A percentile compares a stretch with the other conserved stretches of the same genome.
phyloP scores from a whole-genome alignment of 2,797 vertebrate genomes.

The Brachymystax lenok region DNA sequence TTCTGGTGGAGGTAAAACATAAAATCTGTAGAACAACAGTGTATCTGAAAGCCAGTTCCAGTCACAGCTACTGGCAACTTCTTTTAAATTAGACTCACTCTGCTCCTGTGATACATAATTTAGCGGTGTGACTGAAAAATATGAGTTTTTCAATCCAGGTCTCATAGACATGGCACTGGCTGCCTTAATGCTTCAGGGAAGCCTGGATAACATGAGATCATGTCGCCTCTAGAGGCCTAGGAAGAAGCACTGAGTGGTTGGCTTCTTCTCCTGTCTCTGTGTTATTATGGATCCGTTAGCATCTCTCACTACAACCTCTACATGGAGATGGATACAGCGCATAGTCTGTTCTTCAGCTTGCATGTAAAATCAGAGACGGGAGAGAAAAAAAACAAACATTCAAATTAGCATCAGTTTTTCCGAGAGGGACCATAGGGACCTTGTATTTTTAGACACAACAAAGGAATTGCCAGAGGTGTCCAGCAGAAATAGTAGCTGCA shows the following conservation, averaged over 20 bases:
- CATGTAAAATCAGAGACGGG: conserved; percentile 64
- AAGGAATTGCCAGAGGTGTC: conserved; percentile 73
- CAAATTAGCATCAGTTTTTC: conserved; percentile 54
- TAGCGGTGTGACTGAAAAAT: conserved; percentile 61
- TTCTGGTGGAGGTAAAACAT: conserved; percentile 4
- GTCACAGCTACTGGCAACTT: conserved; percentile 42
- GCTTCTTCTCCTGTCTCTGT: conserved; percentile 35
- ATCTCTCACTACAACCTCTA: conserved; percentile 48
- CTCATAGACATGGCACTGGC: conserved; percentile 64
- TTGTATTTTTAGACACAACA: conserved; percentile 75
- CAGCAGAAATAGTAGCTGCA: conserved; percentile 47
- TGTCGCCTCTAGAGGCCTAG: conserved; percentile 61
- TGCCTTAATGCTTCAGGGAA: conserved; percentile 67
- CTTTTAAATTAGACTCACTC: conserved; percentile 64
- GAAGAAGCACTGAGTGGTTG: conserved; percentile 47
- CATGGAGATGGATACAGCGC: conserved; percentile 53
- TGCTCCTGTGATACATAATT: conserved; percentile 72
- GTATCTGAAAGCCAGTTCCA: conserved; percentile 22
- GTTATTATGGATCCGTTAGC: conserved; percentile 64
- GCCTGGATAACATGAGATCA: conserved; percentile 76
- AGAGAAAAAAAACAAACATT: conserved; percentile 55
- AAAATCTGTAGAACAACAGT: conserved; percentile 13
- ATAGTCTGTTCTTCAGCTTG: conserved; percentile 42
- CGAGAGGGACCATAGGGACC: conserved; percentile 56
- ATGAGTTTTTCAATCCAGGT: conserved; percentile 48